These are phyloP conservation scores for Argya squamiceps DNA, from an alignment of 2,797 vertebrate species.

Conservation along the genomic window DNA sequence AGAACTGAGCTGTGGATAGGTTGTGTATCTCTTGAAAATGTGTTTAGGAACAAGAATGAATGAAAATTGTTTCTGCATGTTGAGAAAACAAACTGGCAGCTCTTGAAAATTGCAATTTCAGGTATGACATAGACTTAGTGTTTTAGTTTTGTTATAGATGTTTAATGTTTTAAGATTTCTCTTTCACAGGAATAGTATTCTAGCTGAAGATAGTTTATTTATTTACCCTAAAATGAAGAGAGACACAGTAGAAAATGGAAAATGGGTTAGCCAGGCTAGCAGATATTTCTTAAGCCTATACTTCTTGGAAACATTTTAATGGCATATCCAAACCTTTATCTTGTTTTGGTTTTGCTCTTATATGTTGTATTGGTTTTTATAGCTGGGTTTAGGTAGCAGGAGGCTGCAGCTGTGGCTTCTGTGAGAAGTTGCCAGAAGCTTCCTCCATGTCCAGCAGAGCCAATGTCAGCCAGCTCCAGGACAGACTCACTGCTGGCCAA, in stretches of 20 bases:
- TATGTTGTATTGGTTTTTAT: background rate
- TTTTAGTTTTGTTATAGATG: background rate
- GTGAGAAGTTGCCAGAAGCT: background rate
- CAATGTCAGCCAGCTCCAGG: rapidly evolving
- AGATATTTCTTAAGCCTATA: background rate
- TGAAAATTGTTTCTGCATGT: background rate
- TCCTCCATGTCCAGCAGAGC: background rate
- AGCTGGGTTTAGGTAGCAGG: background rate
- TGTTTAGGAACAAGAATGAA: background rate
- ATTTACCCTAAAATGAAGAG: background rate
- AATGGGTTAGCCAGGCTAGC: background rate
- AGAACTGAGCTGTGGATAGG: background rate
- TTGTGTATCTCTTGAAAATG: background rate
- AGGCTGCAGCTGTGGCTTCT: background rate
- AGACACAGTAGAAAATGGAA: background rate
- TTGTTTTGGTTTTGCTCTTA: background rate
- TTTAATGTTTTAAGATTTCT: background rate
- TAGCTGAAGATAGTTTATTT: background rate
- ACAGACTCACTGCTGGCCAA: background rate
- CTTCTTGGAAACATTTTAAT: background rate
- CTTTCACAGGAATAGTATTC: background rate
- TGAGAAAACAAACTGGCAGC: background rate
- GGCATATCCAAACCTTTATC: background rate
- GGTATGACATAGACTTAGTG: background rate
- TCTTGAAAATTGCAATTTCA: background rate